Percentiles rank a stretch among this genome's conserved stretches.
Evolutionary conservation across 2,797 vertebrate genomes (phyloP).

Genomic region (Rhinella marina): DNA sequence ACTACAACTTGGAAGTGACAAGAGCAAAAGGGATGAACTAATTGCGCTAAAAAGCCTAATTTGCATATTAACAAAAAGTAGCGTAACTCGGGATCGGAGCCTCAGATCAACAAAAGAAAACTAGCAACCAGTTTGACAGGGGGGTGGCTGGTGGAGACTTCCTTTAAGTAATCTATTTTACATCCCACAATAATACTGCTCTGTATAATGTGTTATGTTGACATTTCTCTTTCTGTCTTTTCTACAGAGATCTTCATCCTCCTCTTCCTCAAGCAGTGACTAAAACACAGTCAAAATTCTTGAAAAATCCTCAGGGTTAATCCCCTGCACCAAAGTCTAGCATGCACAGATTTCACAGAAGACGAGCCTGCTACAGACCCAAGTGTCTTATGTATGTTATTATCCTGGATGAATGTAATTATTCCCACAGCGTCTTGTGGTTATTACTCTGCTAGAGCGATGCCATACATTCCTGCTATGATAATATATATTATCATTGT

Average conservation of each 20-base stretch:
- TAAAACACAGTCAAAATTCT: background rate
- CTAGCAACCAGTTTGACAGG: too few relatives aligned
- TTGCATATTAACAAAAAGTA: too few relatives aligned
- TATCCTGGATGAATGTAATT: background rate
- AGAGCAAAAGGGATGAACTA: too few relatives aligned
- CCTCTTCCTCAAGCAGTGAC: conserved; percentile 57
- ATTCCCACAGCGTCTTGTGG: background rate
- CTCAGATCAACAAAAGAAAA: too few relatives aligned
- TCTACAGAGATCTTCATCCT: conserved; percentile 52
- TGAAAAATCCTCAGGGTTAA: background rate
- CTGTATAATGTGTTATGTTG: background rate
- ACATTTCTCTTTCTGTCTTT: background rate
- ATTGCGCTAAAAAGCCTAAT: too few relatives aligned
- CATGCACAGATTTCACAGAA: conserved; percentile 9
- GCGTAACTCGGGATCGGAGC: too few relatives aligned
- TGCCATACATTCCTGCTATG: background rate
- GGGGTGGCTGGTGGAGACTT: too few relatives aligned
- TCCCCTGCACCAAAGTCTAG: conserved; percentile 24
- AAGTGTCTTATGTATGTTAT: conserved; percentile 5
- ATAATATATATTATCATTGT: conserved; percentile 7
- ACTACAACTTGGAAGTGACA: too few relatives aligned
- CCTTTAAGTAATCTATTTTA: background rate
- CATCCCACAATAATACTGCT: background rate
- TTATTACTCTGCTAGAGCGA: conserved; percentile 5
- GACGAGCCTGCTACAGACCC: conserved; percentile 8